Conservation (phyloP, 2,797 vertebrate species). For the Pterois miles region DNA sequence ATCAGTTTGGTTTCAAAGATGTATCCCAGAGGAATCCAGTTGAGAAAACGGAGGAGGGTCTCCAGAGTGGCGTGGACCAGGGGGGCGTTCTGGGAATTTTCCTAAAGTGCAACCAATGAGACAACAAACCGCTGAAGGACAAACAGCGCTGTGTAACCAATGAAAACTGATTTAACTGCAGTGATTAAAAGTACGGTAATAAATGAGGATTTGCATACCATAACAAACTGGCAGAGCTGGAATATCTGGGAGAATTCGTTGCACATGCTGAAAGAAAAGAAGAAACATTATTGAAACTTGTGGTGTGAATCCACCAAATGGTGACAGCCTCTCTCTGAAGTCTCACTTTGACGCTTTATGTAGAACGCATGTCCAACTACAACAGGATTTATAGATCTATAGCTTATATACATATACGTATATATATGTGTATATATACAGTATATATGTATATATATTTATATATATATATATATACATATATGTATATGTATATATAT, state of each 20-base stretch:
- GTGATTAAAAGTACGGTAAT: neutral
- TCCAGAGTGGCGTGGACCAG: conserved; percentile 96
- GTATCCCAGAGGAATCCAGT: conserved; percentile 98
- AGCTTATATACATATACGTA: too few relatives aligned
- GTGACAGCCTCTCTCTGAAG: too few relatives aligned
- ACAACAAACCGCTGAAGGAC: conserved; percentile 3
- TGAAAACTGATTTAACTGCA: neutral
- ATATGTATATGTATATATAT: too few relatives aligned
- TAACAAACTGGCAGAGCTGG: conserved; percentile 98
- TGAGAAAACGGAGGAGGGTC: conserved; percentile 94
- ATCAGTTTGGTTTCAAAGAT: conserved; percentile 99
- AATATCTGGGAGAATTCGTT: conserved; percentile 99
- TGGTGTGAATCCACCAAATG: neutral
- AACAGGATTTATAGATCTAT: too few relatives aligned
- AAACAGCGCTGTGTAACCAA: neutral
- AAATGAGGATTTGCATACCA: conserved; percentile 82
- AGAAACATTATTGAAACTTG: neutral
- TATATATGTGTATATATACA: too few relatives aligned
- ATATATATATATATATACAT: too few relatives aligned
- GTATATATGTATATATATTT: too few relatives aligned
- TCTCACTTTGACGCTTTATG: too few relatives aligned
- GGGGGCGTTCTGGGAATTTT: conserved; percentile 97
- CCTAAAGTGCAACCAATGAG: conserved; percentile 76
- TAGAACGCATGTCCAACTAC: too few relatives aligned
- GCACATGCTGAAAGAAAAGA: conserved; percentile 89